phyloP scores from a whole-genome alignment of 2,113 vertebrate species.

The Oostethus manadensis region DNA sequence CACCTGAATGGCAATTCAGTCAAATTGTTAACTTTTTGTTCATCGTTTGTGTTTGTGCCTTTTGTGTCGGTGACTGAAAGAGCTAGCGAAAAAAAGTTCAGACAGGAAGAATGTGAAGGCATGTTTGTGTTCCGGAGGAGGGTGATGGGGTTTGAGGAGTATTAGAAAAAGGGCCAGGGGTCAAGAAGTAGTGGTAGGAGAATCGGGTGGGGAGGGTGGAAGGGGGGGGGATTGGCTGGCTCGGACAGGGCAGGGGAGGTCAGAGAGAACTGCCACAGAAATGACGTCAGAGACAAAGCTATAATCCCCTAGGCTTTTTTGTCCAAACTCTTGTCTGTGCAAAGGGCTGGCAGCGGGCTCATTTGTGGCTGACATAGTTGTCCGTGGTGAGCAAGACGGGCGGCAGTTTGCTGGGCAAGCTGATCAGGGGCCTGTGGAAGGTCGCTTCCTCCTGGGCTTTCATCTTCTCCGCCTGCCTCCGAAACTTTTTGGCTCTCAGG shows the following conservation, averaged over 20 bases:
- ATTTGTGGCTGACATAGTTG: slow-evolving; percentile 79
- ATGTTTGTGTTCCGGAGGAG: slow-evolving; percentile 65
- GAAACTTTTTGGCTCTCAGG: slow-evolving; percentile 77
- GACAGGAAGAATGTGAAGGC: slow-evolving; percentile 78
- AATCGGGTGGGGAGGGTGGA: slow-evolving; percentile 31
- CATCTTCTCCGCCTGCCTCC: slow-evolving; percentile 79
- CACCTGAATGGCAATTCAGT: slow-evolving; percentile 73
- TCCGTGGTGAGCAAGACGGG: slow-evolving; percentile 73
- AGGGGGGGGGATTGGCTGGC: slow-evolving; percentile 53
- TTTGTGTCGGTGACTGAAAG: slow-evolving; percentile 74
- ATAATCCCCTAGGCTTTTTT: slow-evolving; percentile 81
- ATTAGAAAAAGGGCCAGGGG: slow-evolving; percentile 56
- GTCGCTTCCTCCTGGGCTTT: slow-evolving; percentile 77
- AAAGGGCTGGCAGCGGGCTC: slow-evolving; percentile 73
- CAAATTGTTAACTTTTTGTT: slow-evolving; percentile 72
- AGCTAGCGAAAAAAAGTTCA: slow-evolving; percentile 68
- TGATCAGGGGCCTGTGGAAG: slow-evolving; percentile 81
- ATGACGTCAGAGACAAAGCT: slow-evolving; percentile 78
- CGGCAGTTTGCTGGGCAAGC: slow-evolving; percentile 82
- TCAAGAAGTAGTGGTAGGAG: slow-evolving; percentile 63
- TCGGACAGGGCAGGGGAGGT: slow-evolving; percentile 63
- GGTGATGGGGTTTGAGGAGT: slow-evolving; percentile 40
- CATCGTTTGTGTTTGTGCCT: slow-evolving; percentile 73
- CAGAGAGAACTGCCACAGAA: slow-evolving; percentile 78
- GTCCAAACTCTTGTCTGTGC: slow-evolving; percentile 79